phyloP scores from a whole-genome alignment of 2,113 vertebrate genomes.

The Labrus mixtus region DNA sequence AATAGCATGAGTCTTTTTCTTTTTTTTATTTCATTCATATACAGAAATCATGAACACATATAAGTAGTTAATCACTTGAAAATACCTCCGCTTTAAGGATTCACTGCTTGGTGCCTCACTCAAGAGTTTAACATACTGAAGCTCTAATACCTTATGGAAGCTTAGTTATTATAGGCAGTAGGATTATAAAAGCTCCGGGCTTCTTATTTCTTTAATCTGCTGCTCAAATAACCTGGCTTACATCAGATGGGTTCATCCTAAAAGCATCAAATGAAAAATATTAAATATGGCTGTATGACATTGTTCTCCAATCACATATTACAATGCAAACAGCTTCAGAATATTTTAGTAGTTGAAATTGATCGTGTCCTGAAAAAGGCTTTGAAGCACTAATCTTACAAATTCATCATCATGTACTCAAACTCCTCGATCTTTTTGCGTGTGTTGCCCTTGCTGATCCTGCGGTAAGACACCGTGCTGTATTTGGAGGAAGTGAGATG shows the following conservation, averaged over 20 bases:
- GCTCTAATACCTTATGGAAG: constrained; percentile 22
- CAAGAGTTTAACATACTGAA: constrained; percentile 11
- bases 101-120: neutral
- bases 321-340: neutral
- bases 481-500: constrained; percentile 88
- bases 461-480: constrained; percentile 94
- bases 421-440: constrained; percentile 94
- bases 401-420: constrained; percentile 90
- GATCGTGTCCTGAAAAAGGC: neutral
- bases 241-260: constrained; percentile 1
- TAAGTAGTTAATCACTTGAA: neutral
- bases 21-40: constrained; percentile 4
- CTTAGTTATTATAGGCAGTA: constrained; percentile 19
- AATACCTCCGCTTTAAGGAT: no score
- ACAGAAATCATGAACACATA: neutral
- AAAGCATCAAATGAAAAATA: constrained; percentile 7
- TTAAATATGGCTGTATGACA: neutral
- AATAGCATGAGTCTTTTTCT: neutral
- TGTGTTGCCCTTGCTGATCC: constrained; percentile 94
- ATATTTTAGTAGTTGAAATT: neutral
- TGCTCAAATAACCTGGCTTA: constrained; percentile 26
- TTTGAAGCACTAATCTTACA: constrained; percentile 30
- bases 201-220: constrained; percentile 45
- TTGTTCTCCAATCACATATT: neutral
- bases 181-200: constrained; percentile 46